Evolutionary conservation across 2,888 invertebrate species (phyloP).

Genomic region (Nemotelus pantherinus): DNA sequence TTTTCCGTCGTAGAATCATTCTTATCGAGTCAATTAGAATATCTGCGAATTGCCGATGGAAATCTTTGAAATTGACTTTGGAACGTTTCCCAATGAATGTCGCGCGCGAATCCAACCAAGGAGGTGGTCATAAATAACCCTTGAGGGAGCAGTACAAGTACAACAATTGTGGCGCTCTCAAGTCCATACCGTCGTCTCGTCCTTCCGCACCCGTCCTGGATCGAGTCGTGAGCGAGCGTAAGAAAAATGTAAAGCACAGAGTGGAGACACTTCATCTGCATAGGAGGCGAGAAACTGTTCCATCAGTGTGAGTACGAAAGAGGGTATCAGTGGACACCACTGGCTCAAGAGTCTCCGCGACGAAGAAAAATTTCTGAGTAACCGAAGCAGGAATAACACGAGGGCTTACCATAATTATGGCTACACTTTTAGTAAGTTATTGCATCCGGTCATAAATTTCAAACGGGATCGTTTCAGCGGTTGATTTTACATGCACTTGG

Average conservation of each 20-base stretch:
- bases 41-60: conserved; percentile 41
- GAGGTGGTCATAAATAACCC: conserved; percentile 41
- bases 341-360: conserved; percentile 6
- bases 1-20: conserved; percentile 37
- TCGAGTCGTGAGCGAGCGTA: neutral
- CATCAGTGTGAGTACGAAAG: neutral
- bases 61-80: conserved; percentile 39
- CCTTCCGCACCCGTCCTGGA: neutral
- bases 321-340: neutral
- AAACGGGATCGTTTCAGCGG: conserved; percentile 38
- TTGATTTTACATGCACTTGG: conserved; percentile 41
- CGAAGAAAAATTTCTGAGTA: conserved; percentile 18
- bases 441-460: conserved; percentile 41
- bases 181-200: neutral
- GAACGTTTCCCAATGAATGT: conserved; percentile 38
- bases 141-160: neutral
- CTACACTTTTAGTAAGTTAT: conserved; percentile 42
- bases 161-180: neutral
- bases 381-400: conserved; percentile 19
- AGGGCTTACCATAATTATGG: conserved; percentile 34
- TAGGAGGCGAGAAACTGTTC: neutral
- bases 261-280: conserved; percentile 18
- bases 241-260: neutral
- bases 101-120: conserved; percentile 40
- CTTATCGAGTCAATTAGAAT: conserved; percentile 40